phyloP scores from a whole-genome alignment of 1,140 invertebrate genomes.

The Leptinotarsa lineolata region DNA sequence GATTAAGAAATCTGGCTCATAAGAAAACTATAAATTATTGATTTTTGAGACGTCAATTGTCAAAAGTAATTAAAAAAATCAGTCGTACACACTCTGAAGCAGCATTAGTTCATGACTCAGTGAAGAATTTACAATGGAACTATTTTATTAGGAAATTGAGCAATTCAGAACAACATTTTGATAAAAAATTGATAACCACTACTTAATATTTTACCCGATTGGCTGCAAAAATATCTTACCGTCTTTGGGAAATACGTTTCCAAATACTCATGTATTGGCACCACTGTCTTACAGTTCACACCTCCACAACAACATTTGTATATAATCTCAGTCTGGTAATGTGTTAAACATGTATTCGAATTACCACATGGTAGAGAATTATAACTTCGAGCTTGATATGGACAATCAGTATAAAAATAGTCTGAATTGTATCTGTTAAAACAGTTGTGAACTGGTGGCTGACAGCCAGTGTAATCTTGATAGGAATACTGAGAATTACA shows the following conservation, averaged over 20 bases:
- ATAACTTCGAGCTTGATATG: conserved; percentile 4
- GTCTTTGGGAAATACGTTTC: conserved; percentile 53
- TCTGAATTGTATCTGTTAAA: conserved; percentile 20
- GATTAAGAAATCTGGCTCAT: no score
- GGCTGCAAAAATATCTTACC: conserved; percentile 48
- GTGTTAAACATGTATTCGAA: conserved; percentile 5
- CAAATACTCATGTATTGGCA: conserved; percentile 53
- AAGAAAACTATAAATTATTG: no score
- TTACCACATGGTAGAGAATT: conserved; percentile 21
- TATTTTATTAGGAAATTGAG: no score
- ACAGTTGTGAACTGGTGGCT: conserved; percentile 1
- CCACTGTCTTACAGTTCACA: conserved; percentile 38
- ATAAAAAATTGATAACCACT: not conserved
- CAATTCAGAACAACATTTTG: not conserved
- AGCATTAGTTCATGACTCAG: no score
- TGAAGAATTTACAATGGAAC: no score
- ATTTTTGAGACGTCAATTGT: no score
- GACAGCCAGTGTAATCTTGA: not conserved
- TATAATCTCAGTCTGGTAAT: conserved; percentile 23
- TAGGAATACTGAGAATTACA: conserved; percentile 7
- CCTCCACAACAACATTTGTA: conserved; percentile 42
- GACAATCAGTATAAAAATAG: conserved; percentile 1
- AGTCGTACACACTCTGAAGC: no score
- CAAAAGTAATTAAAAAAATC: no score
- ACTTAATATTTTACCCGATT: conserved; percentile 4